Base-by-base conservation (phyloP, 2,113 vertebrate species). In the Hydrolagus affinis region DNA sequence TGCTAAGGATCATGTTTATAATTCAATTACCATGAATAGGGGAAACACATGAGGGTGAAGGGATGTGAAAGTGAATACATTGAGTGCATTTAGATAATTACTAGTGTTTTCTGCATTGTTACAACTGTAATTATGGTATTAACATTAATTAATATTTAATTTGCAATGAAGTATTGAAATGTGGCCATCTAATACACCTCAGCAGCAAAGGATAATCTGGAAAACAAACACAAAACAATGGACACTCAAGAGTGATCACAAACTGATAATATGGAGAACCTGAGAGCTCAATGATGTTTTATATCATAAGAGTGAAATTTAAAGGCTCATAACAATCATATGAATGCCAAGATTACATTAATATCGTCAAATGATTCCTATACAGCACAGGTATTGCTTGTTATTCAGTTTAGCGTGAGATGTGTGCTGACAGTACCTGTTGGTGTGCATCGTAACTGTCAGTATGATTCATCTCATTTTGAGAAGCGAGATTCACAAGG, bases 81-180 rank as follows among this genome's bases (percentile, higher is more conserved):
- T 64, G 66, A 64, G 11, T 83, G 17, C 25, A 28, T 83, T 66
- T 21, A 32, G 62, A 83, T 83, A 17, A 32, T 83, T 66, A 60
- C 15, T 21, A 10, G 64, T 66, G 12, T 23, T 64, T 23, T 19
- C 15, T 30, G 14, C 0, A 19, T 66, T 66, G 78, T 66, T 32
- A 83, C 66, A 30, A 68, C 15, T 66, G 11, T 32, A 83, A 66
- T 83, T 68, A 83, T 83, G 64, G 23, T 68, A 66, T 66, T 44
- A 44, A 44, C 44, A 44, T 44, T 44, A 44, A 44, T 68, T 17
- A 66, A 66, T 19, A 11, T 3, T 60, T 32, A 64, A 66, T 83
- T 83, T 68, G 10, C 15, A 30, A 3, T 19, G 66, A 44, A 66
- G 21, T 68, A 17, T 66, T 66, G 25, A 68, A 83, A 83, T 66